Percentiles rank a stretch among this genome's conserved stretches.
These are phyloP conservation scores for Oxyteleia sp. DNA, from an alignment of 2,888 invertebrate genomes.

Conservation along the genomic window DNA sequence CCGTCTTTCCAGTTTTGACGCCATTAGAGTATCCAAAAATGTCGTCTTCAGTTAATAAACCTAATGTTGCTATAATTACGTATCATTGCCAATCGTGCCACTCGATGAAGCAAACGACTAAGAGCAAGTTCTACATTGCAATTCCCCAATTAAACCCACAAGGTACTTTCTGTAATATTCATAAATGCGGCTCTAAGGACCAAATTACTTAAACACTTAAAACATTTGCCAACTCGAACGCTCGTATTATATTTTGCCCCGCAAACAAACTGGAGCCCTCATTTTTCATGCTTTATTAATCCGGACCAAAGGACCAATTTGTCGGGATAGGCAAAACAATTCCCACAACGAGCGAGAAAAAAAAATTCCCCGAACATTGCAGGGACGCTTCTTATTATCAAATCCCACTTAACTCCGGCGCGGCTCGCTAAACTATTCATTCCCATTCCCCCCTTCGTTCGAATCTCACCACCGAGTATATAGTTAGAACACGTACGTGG, in stretches of 20 bases:
- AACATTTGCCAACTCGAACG: background rate
- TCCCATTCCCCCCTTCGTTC: conserved; percentile 1
- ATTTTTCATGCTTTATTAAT: background rate
- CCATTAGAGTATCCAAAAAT: too few species aligned
- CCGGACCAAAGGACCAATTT: background rate
- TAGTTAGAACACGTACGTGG: conserved; percentile 26
- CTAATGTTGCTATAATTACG: too few species aligned
- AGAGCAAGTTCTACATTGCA: too few species aligned
- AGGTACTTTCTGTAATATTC: too few species aligned
- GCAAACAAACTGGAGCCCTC: background rate
- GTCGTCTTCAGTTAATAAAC: too few species aligned
- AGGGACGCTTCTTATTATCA: conserved; percentile 12
- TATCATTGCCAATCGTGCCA: too few species aligned
- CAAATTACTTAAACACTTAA: background rate
- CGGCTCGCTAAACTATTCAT: conserved; percentile 8
- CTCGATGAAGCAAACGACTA: too few species aligned
- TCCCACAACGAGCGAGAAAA: background rate
- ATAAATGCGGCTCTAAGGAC: too few species aligned
- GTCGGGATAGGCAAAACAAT: background rate
- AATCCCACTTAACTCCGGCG: background rate
- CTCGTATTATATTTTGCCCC: background rate
- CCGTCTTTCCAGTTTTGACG: too few species aligned
- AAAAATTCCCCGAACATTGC: background rate
- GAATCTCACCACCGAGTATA: background rate
- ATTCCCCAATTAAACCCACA: too few species aligned